These are phyloP conservation scores for Dysmachus trigonus DNA, from an alignment of 2,888 invertebrate species.

Conservation along the genomic window DNA sequence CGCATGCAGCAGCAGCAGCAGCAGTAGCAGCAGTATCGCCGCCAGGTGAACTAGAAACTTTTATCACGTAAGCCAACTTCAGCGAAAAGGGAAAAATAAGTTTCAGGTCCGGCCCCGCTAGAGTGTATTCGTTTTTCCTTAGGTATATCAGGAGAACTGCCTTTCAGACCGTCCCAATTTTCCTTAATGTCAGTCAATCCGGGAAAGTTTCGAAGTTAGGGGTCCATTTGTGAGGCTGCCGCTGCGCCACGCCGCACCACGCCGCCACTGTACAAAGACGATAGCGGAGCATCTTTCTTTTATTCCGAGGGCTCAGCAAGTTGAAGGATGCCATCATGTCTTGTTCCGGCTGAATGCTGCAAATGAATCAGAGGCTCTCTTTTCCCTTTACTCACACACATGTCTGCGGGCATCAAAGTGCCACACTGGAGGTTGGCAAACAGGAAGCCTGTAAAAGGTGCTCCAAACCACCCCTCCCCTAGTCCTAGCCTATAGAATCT, in stretches of 20 bases:
- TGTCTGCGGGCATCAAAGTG: neutral
- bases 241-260: neutral
- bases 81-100: neutral
- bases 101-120: slow-evolving; percentile 2
- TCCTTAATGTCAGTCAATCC: slow-evolving; percentile 17
- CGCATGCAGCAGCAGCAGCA: neutral
- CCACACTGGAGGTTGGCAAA: neutral
- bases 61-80: slow-evolving; percentile 35
- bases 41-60: slow-evolving; percentile 10
- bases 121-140: neutral
- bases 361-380: slow-evolving; percentile 27
- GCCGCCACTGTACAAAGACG: neutral
- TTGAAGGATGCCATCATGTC: slow-evolving; percentile 20
- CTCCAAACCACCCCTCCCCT: neutral
- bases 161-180: slow-evolving; percentile 13
- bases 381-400: neutral
- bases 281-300: neutral
- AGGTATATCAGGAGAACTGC: slow-evolving; percentile 1
- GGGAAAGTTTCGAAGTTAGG: slow-evolving; percentile 4
- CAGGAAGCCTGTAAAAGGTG: slow-evolving; percentile 13
- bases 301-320: neutral
- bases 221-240: neutral
- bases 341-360: neutral
- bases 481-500: neutral
- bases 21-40: neutral